Evolutionary conservation across 2,888 invertebrate species (phyloP), one percentile per base, ranked within the genome.

Genomic region (Apocheima hispidaria): DNA sequence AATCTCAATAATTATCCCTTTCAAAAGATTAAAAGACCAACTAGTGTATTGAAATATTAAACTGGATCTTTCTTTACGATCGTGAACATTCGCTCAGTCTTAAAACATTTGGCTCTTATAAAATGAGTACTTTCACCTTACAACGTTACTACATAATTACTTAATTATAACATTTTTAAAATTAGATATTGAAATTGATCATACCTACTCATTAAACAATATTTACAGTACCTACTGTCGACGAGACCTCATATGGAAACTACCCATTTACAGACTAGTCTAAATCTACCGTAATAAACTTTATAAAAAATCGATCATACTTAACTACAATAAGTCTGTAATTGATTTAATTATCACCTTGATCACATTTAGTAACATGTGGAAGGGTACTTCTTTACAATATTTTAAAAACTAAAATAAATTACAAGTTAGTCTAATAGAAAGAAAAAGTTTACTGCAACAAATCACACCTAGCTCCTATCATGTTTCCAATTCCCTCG

Each of bases 401-500:
- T 68, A 58, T 40, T 33, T 38, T 18, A 33, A 44, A 56, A 72
- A 62, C 67, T 72, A 78, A 74, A 81, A 83, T 83, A 84, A 83
- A 76, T 83, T 81, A 83, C 67, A 50, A 56, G 33, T 41, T 38
- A 55, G 16, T 50, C 30, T 59, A 55, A 46, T 26, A 35, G 10
- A 60, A 21, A 18, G 44, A 18, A 46, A 30, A 16, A 44, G 21
- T 33, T 53, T 70, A 69, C 67, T 62, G 50, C 67, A 64, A 65
- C 43, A 61, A 30, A 48, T 51, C 48, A 40, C 33, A 58, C 54
- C 60, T 67, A 67, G 64, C 93, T 93, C 66, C 94, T 93, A 75
- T 93, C 92, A 77, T 90, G 84, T 78, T 92, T 87, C 94, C 93
- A 84, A 87, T 89, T 79, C 79, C 94, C 75, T 76, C 94, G 74